A percentile compares a stretch with the other conserved stretches of the same genome.
Conservation (phyloP, 2,113 vertebrate species). For the Salminus brasiliensis region DNA sequence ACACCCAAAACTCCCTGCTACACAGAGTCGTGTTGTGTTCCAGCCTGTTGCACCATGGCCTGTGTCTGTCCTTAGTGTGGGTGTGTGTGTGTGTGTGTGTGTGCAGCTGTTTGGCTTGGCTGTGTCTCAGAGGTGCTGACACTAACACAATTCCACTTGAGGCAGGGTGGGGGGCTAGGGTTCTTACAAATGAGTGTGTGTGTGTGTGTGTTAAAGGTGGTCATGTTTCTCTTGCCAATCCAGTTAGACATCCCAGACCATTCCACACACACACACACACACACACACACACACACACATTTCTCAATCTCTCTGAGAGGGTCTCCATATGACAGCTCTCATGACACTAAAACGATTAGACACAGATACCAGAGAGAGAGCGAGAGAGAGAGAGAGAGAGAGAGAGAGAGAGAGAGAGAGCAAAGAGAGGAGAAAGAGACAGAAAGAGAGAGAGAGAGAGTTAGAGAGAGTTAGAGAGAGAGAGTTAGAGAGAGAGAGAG, state of each 20-base stretch:
- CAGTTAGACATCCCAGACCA: constrained; percentile 3
- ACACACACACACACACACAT: background rate
- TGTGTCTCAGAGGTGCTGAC: constrained; percentile 41
- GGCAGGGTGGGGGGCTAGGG: constrained; percentile 17
- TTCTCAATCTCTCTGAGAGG: background rate
- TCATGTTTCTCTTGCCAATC: constrained; percentile 28
- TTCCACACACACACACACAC: background rate
- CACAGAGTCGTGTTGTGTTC: too few species aligned
- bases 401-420: background rate
- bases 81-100: constrained; percentile 33
- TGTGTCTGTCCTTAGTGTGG: background rate
- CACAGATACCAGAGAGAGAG: background rate
- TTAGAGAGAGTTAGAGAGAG: background rate
- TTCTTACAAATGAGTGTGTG: constrained; percentile 3
- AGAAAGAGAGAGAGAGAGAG: too few species aligned
- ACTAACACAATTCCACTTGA: constrained; percentile 38
- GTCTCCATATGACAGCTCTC: background rate
- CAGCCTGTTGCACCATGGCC: background rate
- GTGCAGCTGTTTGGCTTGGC: constrained; percentile 54
- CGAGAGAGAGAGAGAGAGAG: background rate
- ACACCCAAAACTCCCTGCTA: too few species aligned
- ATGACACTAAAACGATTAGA: background rate
- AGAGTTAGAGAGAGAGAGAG: background rate
- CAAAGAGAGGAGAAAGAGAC: too few species aligned
- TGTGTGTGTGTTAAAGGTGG: background rate